phyloP scores from a whole-genome alignment of 1,140 invertebrate species.

The Hydropsyche tenuis region DNA sequence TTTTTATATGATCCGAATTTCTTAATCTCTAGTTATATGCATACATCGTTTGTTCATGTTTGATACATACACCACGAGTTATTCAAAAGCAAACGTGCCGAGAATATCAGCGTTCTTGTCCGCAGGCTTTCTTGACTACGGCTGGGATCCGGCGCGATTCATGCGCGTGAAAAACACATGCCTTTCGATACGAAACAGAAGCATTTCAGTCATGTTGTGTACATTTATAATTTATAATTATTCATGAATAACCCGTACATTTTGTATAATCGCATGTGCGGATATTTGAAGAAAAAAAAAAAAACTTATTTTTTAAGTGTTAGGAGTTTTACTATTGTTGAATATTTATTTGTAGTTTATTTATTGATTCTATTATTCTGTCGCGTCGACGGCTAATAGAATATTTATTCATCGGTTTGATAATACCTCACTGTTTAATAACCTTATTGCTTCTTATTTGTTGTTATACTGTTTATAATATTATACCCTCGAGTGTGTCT shows the following conservation, averaged over 20 bases:
- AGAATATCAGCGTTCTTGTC: too few species aligned
- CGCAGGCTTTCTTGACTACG: too few species aligned
- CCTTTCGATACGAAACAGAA: conserved; percentile 2
- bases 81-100: too few species aligned
- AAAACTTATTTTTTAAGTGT: conserved; percentile 43
- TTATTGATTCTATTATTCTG: conserved; percentile 46
- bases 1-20: conserved; percentile 11
- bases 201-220: conserved; percentile 13
- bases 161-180: too few species aligned
- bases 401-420: conserved; percentile 19
- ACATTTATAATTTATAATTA: conserved; percentile 18
- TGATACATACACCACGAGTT: too few species aligned
- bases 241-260: neutral
- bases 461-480: neutral
- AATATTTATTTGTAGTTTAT: conserved; percentile 51
- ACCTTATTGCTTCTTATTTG: conserved; percentile 19
- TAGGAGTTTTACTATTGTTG: conserved; percentile 50
- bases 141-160: too few species aligned
- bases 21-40: neutral
- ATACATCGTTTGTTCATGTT: too few species aligned
- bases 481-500: conserved; percentile 9
- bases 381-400: neutral
- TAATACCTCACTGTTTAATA: conserved; percentile 16
- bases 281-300: conserved; percentile 9
- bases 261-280: conserved; percentile 8